These are phyloP conservation scores for Caenorhabditis remanei DNA, from an alignment of 1,140 invertebrate genomes.

Conservation along the genomic window DNA sequence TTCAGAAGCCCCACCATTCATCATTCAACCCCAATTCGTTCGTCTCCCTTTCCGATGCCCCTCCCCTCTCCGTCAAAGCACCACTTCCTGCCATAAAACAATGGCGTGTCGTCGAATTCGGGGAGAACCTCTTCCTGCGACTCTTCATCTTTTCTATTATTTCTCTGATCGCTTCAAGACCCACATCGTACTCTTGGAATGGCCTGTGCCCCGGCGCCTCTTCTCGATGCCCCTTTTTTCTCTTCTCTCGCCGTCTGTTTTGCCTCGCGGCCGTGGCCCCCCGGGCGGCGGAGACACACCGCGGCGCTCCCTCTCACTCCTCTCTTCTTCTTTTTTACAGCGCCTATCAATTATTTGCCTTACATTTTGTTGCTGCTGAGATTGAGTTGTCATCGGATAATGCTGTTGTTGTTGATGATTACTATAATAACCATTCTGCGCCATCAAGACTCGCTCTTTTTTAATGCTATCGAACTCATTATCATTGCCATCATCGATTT, in stretches of 20 bases:
- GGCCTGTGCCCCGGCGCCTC: conserved; percentile 12
- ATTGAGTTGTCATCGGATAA: neutral
- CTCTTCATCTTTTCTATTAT: neutral
- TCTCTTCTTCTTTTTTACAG: conserved; percentile 30
- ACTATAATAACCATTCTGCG: neutral
- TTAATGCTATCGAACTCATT: neutral
- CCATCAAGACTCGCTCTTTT: neutral
- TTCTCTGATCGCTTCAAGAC: conserved; percentile 41
- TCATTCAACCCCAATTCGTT: neutral
- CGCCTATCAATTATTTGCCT: conserved; percentile 47
- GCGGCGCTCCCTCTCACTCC: neutral
- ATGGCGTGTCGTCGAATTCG: conserved; percentile 18
- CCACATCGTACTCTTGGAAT: neutral
- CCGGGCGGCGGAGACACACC: neutral
- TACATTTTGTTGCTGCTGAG: conserved; percentile 15
- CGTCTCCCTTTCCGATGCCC: neutral
- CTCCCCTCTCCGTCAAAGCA: conserved; percentile 34
- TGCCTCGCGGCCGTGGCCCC: neutral
- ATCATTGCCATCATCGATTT: neutral
- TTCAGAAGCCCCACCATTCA: neutral
- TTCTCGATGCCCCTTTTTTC: neutral
- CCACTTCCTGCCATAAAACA: conserved; percentile 26
- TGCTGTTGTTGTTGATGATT: neutral
- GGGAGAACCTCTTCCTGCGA: neutral
- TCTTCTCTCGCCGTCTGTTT: conserved; percentile 27